Evolutionary conservation across 2,888 invertebrate genomes (phyloP).

Genomic region (Mongoloraphidia duomilia): DNA sequence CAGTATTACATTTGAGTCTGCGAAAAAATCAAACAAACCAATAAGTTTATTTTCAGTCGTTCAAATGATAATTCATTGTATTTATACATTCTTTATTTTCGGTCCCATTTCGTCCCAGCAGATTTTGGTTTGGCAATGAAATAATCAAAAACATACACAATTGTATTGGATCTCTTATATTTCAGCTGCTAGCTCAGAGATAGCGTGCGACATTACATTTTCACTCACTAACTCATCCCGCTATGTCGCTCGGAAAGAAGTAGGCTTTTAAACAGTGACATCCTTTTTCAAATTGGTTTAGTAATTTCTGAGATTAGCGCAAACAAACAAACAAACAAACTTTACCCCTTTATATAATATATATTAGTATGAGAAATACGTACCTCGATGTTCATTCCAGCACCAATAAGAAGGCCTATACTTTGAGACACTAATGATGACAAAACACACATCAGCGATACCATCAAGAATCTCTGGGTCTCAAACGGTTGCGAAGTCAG

Average conservation of each 20-base stretch:
- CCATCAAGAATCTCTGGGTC: constrained; percentile 65
- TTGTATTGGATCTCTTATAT: too few species aligned
- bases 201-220: too few species aligned
- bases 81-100: too few species aligned
- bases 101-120: too few species aligned
- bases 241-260: too few species aligned
- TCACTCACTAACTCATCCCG: too few species aligned
- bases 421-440: constrained; percentile 88
- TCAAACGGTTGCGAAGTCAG: constrained; percentile 93
- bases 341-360: not conserved
- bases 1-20: too few species aligned
- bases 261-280: not conserved
- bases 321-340: not conserved
- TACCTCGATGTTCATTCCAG: constrained; percentile 76
- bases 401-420: constrained; percentile 81
- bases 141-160: too few species aligned
- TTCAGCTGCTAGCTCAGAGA: too few species aligned
- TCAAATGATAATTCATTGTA: too few species aligned
- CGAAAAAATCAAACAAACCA: not conserved
- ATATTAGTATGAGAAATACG: constrained; percentile 8
- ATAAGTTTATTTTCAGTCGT: not conserved
- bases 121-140: too few species aligned
- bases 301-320: too few species aligned
- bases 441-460: constrained; percentile 58
- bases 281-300: not conserved